These are phyloP conservation scores for Exephanes ischioxanthus DNA, from an alignment of 2,888 invertebrate species.

Conservation along the genomic window DNA sequence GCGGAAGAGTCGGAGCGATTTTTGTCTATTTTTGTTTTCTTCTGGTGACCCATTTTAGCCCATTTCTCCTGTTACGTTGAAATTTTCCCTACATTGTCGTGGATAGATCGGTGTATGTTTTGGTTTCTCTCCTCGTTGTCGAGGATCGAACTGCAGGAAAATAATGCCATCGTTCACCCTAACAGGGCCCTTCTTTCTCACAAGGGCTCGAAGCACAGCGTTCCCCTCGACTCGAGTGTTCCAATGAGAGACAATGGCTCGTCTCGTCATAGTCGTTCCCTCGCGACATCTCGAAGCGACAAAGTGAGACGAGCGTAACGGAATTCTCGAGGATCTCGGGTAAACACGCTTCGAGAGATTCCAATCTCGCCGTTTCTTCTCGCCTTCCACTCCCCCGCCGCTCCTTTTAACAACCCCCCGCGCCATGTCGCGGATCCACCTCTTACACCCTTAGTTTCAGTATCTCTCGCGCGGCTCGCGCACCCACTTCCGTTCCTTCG, in stretches of 20 bases:
- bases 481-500: slow-evolving; percentile 35
- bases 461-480: slow-evolving; percentile 22
- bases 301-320: slow-evolving; percentile 42
- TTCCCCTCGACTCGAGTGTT: slow-evolving; percentile 33
- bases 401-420: slow-evolving; percentile 56
- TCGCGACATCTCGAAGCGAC: slow-evolving; percentile 62
- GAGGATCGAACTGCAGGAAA: slow-evolving; percentile 3
- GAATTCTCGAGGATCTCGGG: slow-evolving; percentile 54
- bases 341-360: slow-evolving; percentile 64
- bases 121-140: not conserved
- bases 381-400: slow-evolving; percentile 54
- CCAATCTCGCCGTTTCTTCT: slow-evolving; percentile 62
- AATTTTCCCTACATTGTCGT: no score
- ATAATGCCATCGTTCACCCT: slow-evolving; percentile 28
- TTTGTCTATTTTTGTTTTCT: not conserved
- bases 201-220: not conserved
- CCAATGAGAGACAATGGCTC: slow-evolving; percentile 31
- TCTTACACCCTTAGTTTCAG: slow-evolving; percentile 43
- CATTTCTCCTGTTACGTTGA: no score
- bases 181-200: slow-evolving; percentile 9
- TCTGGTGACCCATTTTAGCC: not conserved
- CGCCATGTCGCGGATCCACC: slow-evolving; percentile 23
- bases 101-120: no score
- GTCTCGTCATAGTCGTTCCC: slow-evolving; percentile 58
- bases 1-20: not conserved